Conservation (phyloP, 1,140 invertebrate genomes). For the Ganaspis sp. region DNA sequence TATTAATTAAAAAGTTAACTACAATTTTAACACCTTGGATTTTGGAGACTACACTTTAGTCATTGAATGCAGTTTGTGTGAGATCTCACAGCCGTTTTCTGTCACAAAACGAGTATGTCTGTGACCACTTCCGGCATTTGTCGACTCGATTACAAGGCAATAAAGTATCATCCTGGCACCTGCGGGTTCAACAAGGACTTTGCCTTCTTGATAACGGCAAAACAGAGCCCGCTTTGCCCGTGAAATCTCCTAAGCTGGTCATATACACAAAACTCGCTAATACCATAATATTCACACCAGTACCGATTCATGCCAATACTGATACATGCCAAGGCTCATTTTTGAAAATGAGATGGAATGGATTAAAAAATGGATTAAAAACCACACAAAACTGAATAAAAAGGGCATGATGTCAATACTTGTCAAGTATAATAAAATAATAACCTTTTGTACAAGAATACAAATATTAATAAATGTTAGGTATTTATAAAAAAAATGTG, state of each 20-base stretch:
- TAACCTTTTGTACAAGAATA: too few species aligned
- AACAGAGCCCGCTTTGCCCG: slow-evolving; percentile 56
- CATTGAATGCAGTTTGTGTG: slow-evolving; percentile 50
- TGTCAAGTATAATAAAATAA: too few species aligned
- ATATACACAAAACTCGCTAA: slow-evolving; percentile 32
- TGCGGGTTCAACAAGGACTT: slow-evolving; percentile 61
- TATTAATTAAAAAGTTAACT: too few species aligned
- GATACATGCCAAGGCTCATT: too few species aligned
- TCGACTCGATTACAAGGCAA: slow-evolving; percentile 68
- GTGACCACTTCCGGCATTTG: slow-evolving; percentile 66
- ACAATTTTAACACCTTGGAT: too few species aligned
- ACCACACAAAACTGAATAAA: too few species aligned
- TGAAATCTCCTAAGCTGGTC: slow-evolving; percentile 33
- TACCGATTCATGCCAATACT: too few species aligned
- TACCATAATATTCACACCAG: slow-evolving; percentile 16
- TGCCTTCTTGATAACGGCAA: slow-evolving; percentile 60
- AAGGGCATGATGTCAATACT: too few species aligned
- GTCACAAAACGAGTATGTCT: slow-evolving; percentile 59
- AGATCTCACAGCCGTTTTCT: slow-evolving; percentile 61
- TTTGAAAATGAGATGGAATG: too few species aligned
- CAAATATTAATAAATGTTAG: too few species aligned
- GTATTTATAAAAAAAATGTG: not conserved
- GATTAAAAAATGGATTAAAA: too few species aligned
- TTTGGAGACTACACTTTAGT: slow-evolving; percentile 19
- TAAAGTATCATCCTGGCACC: slow-evolving; percentile 70